phyloP scores from a whole-genome alignment of 2,888 invertebrate species.

The Phasia obesa region DNA sequence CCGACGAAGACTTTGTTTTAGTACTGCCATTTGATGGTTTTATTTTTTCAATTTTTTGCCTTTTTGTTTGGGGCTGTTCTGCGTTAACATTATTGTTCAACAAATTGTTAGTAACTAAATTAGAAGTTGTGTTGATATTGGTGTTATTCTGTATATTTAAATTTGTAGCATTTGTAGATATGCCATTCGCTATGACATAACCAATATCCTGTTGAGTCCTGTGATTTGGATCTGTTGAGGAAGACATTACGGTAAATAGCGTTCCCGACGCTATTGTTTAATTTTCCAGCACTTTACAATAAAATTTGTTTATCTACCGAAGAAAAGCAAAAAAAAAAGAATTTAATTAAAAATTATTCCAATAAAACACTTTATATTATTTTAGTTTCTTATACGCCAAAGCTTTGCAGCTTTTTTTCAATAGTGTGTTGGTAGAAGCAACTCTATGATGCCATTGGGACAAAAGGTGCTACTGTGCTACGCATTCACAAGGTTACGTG shows the following conservation, averaged over 20 bases:
- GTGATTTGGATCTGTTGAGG: constrained; percentile 51
- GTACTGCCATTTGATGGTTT: constrained; percentile 61
- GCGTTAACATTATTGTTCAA: constrained; percentile 84
- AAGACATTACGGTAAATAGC: constrained; percentile 54
- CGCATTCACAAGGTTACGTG: constrained; percentile 82
- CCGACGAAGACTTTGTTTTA: constrained; percentile 54
- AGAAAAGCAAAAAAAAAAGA: constrained; percentile 3
- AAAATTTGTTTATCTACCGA: neutral
- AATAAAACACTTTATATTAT: constrained; percentile 1
- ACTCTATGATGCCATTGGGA: constrained; percentile 73
- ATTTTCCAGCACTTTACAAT: neutral
- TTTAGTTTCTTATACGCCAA: constrained; percentile 5
- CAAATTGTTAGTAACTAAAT: constrained; percentile 25
- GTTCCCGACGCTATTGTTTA: constrained; percentile 49
- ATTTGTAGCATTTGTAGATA: constrained; percentile 24
- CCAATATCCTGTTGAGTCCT: constrained; percentile 43
- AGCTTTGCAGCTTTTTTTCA: constrained; percentile 31
- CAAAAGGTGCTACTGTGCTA: constrained; percentile 81
- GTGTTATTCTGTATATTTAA: constrained; percentile 49
- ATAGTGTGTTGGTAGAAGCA: constrained; percentile 38
- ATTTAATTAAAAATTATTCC: neutral
- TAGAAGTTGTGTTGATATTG: constrained; percentile 22
- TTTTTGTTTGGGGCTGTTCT: constrained; percentile 93
- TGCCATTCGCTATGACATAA: constrained; percentile 42
- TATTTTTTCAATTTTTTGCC: constrained; percentile 86